These are phyloP conservation scores for Psix sp. DNA, from an alignment of 1,140 invertebrate species.

Conservation along the genomic window DNA sequence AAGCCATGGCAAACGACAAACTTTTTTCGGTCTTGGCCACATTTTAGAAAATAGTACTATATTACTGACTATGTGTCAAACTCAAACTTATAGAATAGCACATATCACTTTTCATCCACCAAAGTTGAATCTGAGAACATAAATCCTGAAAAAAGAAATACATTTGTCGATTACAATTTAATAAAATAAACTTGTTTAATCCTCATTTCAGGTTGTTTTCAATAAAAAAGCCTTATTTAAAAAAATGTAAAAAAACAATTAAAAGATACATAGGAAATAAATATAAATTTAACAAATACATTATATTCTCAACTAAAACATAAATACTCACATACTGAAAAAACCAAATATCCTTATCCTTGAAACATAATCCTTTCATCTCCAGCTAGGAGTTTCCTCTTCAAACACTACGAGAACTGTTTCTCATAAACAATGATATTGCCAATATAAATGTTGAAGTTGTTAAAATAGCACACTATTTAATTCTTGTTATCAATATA, in stretches of 20 bases:
- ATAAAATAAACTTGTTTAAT: background rate
- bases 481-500: background rate
- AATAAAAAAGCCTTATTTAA: background rate
- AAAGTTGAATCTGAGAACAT: background rate
- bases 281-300: background rate
- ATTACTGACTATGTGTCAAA: background rate
- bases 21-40: conserved; percentile 68
- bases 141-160: background rate
- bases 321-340: background rate
- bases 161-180: too few species aligned
- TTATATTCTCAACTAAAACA: background rate
- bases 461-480: background rate
- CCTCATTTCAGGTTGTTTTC: background rate
- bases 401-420: conserved; percentile 4
- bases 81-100: too few species aligned
- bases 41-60: conserved; percentile 44
- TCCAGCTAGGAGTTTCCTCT: background rate
- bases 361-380: conserved; percentile 2
- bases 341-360: background rate
- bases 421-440: background rate
- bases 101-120: background rate
- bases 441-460: background rate
- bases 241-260: background rate
- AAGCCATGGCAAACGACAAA: conserved; percentile 61
- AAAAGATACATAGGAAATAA: background rate